Evolutionary conservation across 2,113 vertebrate species (phyloP).

Genomic region (Chrysochloris asiatica): DNA sequence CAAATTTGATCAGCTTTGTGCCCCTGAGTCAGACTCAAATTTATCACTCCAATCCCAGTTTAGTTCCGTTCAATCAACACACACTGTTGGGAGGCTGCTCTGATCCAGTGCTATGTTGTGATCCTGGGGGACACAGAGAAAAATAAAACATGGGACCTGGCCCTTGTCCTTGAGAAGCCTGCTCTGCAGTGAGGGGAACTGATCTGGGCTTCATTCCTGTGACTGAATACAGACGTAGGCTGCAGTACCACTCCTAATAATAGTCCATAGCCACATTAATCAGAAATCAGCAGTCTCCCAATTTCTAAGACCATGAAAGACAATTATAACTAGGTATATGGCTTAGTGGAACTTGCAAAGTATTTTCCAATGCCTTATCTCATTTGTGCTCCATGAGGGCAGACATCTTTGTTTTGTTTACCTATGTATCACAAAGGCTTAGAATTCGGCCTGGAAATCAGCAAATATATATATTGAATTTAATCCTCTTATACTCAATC

Average conservation of each 20-base stretch:
- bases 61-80: not conserved
- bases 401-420: too few relatives aligned
- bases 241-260: too few relatives aligned
- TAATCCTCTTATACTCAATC: not conserved
- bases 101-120: not conserved
- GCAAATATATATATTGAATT: not conserved
- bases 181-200: not conserved
- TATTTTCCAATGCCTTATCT: too few relatives aligned
- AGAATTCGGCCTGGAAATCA: not conserved
- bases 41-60: not conserved
- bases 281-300: not conserved
- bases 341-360: not conserved
- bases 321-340: not conserved
- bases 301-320: not conserved
- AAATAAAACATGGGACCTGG: not conserved
- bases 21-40: not conserved
- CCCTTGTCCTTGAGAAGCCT: not conserved
- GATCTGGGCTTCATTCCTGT: too few relatives aligned
- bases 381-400: too few relatives aligned
- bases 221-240: too few relatives aligned
- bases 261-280: accelerated
- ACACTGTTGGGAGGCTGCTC: not conserved
- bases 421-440: not conserved
- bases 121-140: not conserved
- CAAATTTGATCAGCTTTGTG: not conserved